These are phyloP conservation scores for Drosophila nigromelanica DNA, from an alignment of 1,140 invertebrate species.

Conservation along the genomic window DNA sequence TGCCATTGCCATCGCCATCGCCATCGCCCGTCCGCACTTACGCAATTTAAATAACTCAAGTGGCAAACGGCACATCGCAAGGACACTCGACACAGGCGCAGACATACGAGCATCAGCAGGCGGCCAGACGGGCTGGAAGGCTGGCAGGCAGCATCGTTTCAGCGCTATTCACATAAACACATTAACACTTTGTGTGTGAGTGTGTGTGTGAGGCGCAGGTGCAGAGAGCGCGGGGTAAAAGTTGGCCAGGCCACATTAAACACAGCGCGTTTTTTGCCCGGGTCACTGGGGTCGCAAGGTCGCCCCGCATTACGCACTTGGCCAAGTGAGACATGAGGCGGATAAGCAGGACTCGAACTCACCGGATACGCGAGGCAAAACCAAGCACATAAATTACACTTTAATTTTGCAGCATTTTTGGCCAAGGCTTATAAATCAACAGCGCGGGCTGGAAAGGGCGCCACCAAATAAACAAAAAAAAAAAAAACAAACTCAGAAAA, in stretches of 20 bases:
- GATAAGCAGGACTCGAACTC: constrained; percentile 62
- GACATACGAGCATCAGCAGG: constrained; percentile 37
- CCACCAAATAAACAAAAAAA: constrained; percentile 11
- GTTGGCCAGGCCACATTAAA: constrained; percentile 75
- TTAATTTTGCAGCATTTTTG: constrained; percentile 82
- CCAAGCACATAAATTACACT: constrained; percentile 77
- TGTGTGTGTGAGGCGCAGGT: constrained; percentile 53
- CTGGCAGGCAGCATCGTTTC: constrained; percentile 37
- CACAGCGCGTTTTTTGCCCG: constrained; percentile 56
- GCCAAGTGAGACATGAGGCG: constrained; percentile 53
- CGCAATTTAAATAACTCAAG: constrained; percentile 83
- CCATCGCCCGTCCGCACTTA: constrained; percentile 52
- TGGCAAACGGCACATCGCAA: constrained; percentile 71
- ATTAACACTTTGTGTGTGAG: constrained; percentile 71
- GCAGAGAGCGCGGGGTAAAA: constrained; percentile 59
- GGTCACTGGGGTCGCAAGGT: constrained; percentile 43
- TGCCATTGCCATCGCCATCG: background rate
- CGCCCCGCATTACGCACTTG: constrained; percentile 50
- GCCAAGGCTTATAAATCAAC: constrained; percentile 80
- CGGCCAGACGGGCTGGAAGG: constrained; percentile 3
- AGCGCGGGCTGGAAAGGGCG: constrained; percentile 29
- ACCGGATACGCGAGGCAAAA: constrained; percentile 43
- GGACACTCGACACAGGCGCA: constrained; percentile 62
- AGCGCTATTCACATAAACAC: constrained; percentile 70
- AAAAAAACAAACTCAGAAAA: constrained; percentile 18